These are phyloP conservation scores for Ahaetulla prasina DNA, from an alignment of 2,113 vertebrate species.

Conservation along the genomic window DNA sequence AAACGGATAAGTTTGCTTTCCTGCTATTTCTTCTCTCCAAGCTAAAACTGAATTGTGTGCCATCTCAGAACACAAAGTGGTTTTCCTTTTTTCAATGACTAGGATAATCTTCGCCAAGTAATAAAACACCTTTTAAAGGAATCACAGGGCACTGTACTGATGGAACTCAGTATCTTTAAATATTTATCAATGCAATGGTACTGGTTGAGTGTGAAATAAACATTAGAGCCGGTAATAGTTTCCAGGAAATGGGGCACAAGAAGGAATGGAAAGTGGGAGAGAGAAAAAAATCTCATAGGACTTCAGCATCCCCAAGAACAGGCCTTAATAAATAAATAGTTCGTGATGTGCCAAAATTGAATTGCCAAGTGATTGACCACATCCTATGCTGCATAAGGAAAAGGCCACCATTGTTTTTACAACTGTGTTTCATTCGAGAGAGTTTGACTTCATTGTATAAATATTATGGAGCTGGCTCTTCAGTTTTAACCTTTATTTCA, in stretches of 20 bases:
- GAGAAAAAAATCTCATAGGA: conserved; percentile 40
- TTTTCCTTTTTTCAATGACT: conserved; percentile 37
- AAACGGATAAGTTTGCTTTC: conserved; percentile 35
- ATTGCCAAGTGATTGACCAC: conserved; percentile 71
- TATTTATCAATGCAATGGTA: conserved; percentile 67
- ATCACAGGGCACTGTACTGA: conserved; percentile 54
- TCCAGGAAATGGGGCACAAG: conserved; percentile 46
- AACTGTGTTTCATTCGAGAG: conserved; percentile 69
- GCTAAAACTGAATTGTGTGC: conserved; percentile 57
- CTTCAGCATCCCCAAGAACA: conserved; percentile 50
- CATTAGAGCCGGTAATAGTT: conserved; percentile 60
- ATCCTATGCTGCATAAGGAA: conserved; percentile 64
- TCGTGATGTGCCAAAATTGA: conserved; percentile 68
- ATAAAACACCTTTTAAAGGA: conserved; percentile 68
- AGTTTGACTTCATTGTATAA: conserved; percentile 66
- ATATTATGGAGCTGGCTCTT: conserved; percentile 60
- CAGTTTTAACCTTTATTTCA: conserved; percentile 66
- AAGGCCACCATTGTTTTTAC: conserved; percentile 68
- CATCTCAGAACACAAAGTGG: conserved; percentile 49
- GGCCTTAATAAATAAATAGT: conserved; percentile 71
- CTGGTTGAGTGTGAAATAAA: conserved; percentile 57
- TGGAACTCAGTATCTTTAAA: conserved; percentile 59
- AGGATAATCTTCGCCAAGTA: conserved; percentile 44
- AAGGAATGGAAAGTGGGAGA: neutral
- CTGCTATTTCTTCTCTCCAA: conserved; percentile 43